Evolutionary conservation across 2,888 invertebrate genomes (phyloP).

Genomic region (Cryptocheilus praepositus): DNA sequence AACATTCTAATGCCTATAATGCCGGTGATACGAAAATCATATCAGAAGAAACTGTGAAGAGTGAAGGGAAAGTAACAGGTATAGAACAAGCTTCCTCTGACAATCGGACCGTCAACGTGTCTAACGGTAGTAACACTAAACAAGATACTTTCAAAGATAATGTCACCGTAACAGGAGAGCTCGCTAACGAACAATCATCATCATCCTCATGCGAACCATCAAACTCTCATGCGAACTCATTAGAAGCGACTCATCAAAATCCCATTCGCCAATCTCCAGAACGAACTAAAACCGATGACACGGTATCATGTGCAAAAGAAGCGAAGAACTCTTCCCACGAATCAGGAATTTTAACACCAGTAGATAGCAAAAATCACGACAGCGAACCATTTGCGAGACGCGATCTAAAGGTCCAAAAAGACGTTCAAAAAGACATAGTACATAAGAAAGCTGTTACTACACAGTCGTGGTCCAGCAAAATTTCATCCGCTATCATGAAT

Average conservation of each 20-base stretch:
- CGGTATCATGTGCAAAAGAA: conserved; percentile 34
- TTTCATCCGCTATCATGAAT: conserved; percentile 18
- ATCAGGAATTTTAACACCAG: neutral
- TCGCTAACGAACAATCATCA: neutral
- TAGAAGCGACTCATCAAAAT: conserved; percentile 4
- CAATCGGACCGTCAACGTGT: conserved; percentile 4
- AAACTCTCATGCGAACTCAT: conserved; percentile 12
- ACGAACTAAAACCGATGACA: neutral
- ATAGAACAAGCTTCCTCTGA: conserved; percentile 10
- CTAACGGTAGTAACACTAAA: conserved; percentile 9
- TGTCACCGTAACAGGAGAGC: conserved; percentile 5
- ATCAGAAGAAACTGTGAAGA: neutral
- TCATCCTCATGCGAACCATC: conserved; percentile 21
- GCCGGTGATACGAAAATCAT: neutral
- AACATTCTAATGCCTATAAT: neutral
- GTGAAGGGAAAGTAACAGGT: conserved; percentile 18
- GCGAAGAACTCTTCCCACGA: conserved; percentile 36
- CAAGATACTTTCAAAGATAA: conserved; percentile 17
- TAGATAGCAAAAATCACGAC: conserved; percentile 22
- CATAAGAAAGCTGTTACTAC: conserved; percentile 29
- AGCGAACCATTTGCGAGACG: conserved; percentile 11
- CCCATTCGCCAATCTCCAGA: too few relatives aligned
- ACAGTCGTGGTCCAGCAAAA: conserved; percentile 32
- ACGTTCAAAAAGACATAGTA: neutral
- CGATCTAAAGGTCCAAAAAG: too few relatives aligned